Evolutionary conservation across 2,113 vertebrate species (phyloP), one percentile per base, ranked within the genome.

Genomic region (Chaenogobius annularis): DNA sequence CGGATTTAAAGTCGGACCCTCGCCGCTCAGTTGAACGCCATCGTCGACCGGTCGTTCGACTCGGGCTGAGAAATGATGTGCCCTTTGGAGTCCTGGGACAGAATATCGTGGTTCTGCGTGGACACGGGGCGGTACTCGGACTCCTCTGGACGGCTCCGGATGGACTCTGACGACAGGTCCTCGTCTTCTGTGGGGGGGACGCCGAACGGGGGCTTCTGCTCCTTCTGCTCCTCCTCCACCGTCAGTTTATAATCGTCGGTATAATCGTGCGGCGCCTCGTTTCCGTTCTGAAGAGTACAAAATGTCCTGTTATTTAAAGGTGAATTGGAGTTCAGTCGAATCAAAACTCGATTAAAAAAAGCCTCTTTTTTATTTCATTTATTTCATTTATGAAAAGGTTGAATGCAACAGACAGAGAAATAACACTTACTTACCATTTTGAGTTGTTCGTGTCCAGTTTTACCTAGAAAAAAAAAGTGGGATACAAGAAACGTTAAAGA

Each of bases 71-170:
- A 74, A 0, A 77, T 1, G 0, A 55, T 1, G 0, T 68, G 54
- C 0, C 10, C 4, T 64, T 91, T 90, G 1, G 89, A 87, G 0
- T 94, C 93, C 72, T 93, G 88, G 6, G 13, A 48, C 22, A 92
- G 70, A 1, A 8, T 10, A 78, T 37, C 91, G 88, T 4, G 26
- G 0, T 82, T 88, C 0, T 5, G 6, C 37, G 37, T 40, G 0
- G 4, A 4, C 26, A 31, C 26, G 26, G 26, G 1, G 26, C 8
- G 9, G 19, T 54, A 54, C 50, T 54, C 50, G 17, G 19, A n/a
- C 50, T 54, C 50, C 7, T n/a, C 50, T 1, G 50, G 50, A 7
- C 4, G 3, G 6, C 37, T 47, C 37, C 37, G 47, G 14, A 6
- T 3, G 13, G 15, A 4, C 14, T 40, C 3, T 3, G 13, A 48